Percentiles rank a stretch among this genome's conserved stretches.
These are phyloP conservation scores for Triplophysa tibetana DNA, from an alignment of 2,113 vertebrate genomes.

Conservation along the genomic window DNA sequence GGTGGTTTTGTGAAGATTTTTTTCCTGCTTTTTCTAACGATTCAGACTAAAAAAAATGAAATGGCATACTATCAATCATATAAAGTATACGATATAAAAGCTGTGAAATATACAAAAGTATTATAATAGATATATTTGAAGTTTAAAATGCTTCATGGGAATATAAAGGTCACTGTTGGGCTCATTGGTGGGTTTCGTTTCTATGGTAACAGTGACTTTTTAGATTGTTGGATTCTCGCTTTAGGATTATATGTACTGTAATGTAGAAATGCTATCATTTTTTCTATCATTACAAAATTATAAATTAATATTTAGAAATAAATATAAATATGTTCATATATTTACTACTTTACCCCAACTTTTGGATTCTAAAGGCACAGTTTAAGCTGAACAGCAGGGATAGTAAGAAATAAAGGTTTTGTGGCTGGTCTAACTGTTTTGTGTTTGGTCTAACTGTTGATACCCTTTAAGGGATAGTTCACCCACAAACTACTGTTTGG, in stretches of 20 bases:
- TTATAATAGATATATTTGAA: background rate
- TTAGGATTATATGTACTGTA: background rate
- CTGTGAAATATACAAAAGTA: no score
- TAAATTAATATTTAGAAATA: background rate
- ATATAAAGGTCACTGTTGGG: background rate
- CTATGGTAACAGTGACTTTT: background rate
- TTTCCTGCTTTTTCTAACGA: background rate
- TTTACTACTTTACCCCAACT: background rate
- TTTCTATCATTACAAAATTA: no score
- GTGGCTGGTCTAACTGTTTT: slow-evolving; percentile 25
- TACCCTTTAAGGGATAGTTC: slow-evolving; percentile 1
- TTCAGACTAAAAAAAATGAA: no score
- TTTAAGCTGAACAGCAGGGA: background rate
- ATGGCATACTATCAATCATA: background rate
- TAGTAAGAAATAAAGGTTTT: background rate
- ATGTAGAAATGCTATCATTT: background rate
- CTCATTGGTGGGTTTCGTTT: background rate
- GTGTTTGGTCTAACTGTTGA: slow-evolving; percentile 15
- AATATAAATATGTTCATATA: no score
- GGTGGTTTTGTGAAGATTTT: background rate
- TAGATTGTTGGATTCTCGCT: background rate
- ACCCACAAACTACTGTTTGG: no score
- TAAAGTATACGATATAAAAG: background rate
- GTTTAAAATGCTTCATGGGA: background rate
- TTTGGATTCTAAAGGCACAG: background rate